Percentiles rank a stretch among this genome's conserved stretches.
phyloP scores from a whole-genome alignment of 2,797 vertebrate species.

The Simalia tracyae region DNA sequence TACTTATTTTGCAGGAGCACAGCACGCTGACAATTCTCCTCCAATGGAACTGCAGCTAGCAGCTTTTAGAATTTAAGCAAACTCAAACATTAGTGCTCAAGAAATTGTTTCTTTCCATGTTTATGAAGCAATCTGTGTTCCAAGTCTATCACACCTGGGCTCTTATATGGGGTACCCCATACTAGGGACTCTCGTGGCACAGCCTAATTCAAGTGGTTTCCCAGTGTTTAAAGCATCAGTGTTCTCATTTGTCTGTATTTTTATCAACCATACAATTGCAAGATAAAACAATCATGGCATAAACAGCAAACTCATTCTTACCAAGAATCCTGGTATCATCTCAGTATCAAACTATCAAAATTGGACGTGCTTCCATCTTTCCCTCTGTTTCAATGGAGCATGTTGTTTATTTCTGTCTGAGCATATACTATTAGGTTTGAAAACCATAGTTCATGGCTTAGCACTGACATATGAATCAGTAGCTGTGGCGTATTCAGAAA shows the following conservation, averaged over 20 bases:
- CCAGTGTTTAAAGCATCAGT: neutral
- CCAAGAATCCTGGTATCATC: neutral
- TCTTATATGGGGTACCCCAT: neutral
- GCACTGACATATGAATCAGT: neutral
- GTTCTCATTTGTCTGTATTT: neutral
- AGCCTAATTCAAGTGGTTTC: neutral
- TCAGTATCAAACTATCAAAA: neutral
- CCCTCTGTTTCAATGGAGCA: neutral
- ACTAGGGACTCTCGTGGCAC: neutral
- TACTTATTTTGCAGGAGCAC: neutral
- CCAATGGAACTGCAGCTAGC: neutral
- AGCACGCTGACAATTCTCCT: neutral
- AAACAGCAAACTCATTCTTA: neutral
- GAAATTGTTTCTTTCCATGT: neutral
- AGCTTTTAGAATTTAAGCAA: neutral
- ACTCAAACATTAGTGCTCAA: neutral
- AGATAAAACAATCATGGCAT: neutral
- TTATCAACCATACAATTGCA: neutral
- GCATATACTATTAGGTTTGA: neutral
- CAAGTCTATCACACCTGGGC: neutral
- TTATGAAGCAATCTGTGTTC: neutral
- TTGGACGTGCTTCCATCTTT: neutral
- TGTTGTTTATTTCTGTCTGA: neutral
- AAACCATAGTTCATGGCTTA: neutral
- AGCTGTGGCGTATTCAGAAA: neutral